Evolutionary conservation across 1,140 invertebrate genomes (phyloP), one percentile per base, ranked within the genome.

Genomic region (Phymorhynchus buccinoides): DNA sequence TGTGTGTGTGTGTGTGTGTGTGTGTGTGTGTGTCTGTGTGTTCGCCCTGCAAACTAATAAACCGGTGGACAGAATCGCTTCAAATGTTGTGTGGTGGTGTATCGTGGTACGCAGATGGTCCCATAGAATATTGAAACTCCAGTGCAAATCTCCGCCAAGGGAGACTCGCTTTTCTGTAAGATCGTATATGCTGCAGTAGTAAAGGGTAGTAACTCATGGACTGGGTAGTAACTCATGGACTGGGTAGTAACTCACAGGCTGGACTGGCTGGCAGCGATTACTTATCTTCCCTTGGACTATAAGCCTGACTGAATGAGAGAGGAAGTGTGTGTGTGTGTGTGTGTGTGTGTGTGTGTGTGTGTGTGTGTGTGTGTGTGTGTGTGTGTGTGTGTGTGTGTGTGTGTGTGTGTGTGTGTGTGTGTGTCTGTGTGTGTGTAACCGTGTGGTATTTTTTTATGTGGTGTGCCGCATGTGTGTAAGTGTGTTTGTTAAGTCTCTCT

Each of bases 1-100:
- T 35, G 71, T 35, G 71, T 35, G 71, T 35, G 71, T 73, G 71
- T 73, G 71, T 73, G 71, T 73, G 30, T 73, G 71, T 73, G 71
- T 73, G 71, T 73, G 30, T 73, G 71, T 73, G 30, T 35, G 71
- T 35, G 71, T 73, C 30, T 73, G 71, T 73, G 71, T 73, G 71
- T 73, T n/a, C 30, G 71, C 71, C 30, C 30, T 35, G 27, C 66
- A 71, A 7, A 71, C 27, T 22, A 14, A 71, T 9, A 71, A 7
- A 68, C 66, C 27, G 66, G n/a, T 7, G n/a, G 66, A 68, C 27
- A 68, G 22, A 68, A n/a, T n/a, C n/a, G n/a, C n/a, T n/a, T n/a
- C n/a, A n/a, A n/a, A n/a, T n/a, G n/a, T n/a, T n/a, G n/a, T n/a
- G n/a, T n/a, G n/a, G n/a, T n/a, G n/a, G n/a, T n/a, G n/a, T n/a